Base-by-base conservation (phyloP, 1,140 invertebrate species). In the Phocides pigmalion region DNA sequence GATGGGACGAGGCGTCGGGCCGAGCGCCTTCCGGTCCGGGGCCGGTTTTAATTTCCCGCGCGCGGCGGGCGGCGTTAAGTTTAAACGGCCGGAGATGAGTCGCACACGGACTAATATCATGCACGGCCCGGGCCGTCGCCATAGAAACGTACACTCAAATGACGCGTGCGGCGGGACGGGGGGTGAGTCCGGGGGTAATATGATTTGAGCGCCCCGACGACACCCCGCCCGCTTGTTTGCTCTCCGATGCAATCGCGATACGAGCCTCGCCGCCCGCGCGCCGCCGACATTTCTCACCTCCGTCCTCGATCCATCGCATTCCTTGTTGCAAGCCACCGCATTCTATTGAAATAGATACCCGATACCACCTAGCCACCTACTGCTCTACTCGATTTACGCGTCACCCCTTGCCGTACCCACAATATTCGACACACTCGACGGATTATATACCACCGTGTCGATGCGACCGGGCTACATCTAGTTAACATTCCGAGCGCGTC, bases 211-310 rank as follows among this genome's bases (percentile, higher is more conserved):
- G 66, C 72, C 74, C 79, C 75, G 70, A 73, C 83, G 79, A 81
- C 78, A 81, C 80, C 79, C 82, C 84, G 78, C 80, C 84, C 82
- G 82, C 85, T 86, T 90, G 85, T 90, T 88, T 90, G 85, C 85
- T 88, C 87, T 88, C 81, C 84, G 87, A 88, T 90, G 87, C 87
- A 90, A 90, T 88, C 87, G 87, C 87, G 87, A 90, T 86, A 87
- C 85, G 74, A 76, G 62, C 74, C 67, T 62, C 65, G 49, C 51
- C 64, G 74, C 72, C 62, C 80, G 65, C 79, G 54, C 72, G 41
- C 66, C 65, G 47, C 78, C 74, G 66, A 81, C 86, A 86, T 82
- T 78, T 85, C 83, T 83, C 85, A 87, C 87, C 87, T 89, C 77
- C 79, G 80, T 77, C 74, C 72, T 84, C 84, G 78, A 82, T 88